Evolutionary conservation across 2,888 invertebrate species (phyloP).

Genomic region (Microplitis manilae): DNA sequence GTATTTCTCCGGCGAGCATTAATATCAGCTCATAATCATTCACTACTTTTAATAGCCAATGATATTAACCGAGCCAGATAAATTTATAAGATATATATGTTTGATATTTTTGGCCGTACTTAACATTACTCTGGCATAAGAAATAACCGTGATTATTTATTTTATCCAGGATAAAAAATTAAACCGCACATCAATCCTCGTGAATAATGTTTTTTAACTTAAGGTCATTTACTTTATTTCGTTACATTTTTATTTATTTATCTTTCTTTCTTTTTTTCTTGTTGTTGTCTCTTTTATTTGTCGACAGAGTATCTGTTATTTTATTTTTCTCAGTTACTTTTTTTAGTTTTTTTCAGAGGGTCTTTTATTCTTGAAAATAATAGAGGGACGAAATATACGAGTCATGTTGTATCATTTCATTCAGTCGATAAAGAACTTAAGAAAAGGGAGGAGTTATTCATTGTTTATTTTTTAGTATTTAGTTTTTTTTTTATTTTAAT

Average conservation of each 20-base stretch:
- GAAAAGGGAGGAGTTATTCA: background rate
- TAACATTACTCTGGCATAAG: constrained; percentile 12
- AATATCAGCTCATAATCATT: constrained; percentile 34
- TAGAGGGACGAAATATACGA: background rate
- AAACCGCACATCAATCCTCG: constrained; percentile 50
- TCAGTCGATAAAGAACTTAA: constrained; percentile 19
- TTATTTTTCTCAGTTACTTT: too few species aligned
- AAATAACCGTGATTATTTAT: constrained; percentile 19
- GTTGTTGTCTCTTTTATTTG: constrained; percentile 1
- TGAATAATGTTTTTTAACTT: constrained; percentile 39
- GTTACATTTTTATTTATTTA: constrained; percentile 35
- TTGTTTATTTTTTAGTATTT: background rate
- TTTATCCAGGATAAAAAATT: background rate
- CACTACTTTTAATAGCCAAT: constrained; percentile 31
- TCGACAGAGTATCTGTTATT: too few species aligned
- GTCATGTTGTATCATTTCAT: constrained; percentile 27
- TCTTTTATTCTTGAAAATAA: too few species aligned
- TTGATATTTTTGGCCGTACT: too few species aligned
- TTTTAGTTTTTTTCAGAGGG: too few species aligned
- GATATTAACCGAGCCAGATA: too few species aligned
- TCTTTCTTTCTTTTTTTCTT: constrained; percentile 13
- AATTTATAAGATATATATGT: too few species aligned
- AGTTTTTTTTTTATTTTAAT: background rate
- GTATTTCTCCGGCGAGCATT: constrained; percentile 22
- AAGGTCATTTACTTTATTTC: constrained; percentile 36